Evolutionary conservation across 2,797 vertebrate species (phyloP).

Genomic region (Periophthalmus magnuspinnatus): DNA sequence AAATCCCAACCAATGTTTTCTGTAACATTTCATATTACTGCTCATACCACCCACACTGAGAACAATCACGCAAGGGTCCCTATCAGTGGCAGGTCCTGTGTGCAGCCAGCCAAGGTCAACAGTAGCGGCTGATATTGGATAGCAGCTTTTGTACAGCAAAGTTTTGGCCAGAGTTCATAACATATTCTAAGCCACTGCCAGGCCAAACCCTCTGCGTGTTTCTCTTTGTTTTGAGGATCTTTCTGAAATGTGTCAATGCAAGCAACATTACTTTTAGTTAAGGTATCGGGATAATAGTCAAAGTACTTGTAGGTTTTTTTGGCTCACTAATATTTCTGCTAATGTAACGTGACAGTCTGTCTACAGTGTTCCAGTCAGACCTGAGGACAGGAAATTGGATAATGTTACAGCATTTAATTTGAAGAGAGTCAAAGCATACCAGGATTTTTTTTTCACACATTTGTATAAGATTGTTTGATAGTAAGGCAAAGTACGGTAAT

Average conservation of each 20-base stretch:
- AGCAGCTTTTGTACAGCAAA: constrained; percentile 14
- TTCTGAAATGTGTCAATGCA: background rate
- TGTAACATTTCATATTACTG: constrained; percentile 12
- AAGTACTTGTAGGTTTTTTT: background rate
- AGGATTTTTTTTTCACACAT: background rate
- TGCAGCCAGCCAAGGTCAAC: constrained; percentile 39
- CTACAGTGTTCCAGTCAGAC: background rate
- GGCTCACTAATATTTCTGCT: background rate
- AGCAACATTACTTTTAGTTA: too few relatives aligned
- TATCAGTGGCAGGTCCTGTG: constrained; percentile 17
- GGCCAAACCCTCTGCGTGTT: constrained; percentile 11
- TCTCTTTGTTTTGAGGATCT: constrained; percentile 8
- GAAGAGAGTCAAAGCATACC: constrained; percentile 1
- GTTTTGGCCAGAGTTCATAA: constrained; percentile 12
- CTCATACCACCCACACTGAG: background rate
- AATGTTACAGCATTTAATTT: background rate
- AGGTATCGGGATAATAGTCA: too few relatives aligned
- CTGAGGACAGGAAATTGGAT: background rate
- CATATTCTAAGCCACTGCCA: background rate
- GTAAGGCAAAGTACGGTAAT: too few relatives aligned
- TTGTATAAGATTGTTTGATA: background rate
- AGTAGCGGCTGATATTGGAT: background rate
- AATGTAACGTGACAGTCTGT: background rate
- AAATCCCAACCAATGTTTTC: constrained; percentile 1
- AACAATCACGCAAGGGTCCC: constrained; percentile 8